Conservation (phyloP, 35 echinoderm and acorn worm species). For the Hemicentrotus pulcherrimus region DNA sequence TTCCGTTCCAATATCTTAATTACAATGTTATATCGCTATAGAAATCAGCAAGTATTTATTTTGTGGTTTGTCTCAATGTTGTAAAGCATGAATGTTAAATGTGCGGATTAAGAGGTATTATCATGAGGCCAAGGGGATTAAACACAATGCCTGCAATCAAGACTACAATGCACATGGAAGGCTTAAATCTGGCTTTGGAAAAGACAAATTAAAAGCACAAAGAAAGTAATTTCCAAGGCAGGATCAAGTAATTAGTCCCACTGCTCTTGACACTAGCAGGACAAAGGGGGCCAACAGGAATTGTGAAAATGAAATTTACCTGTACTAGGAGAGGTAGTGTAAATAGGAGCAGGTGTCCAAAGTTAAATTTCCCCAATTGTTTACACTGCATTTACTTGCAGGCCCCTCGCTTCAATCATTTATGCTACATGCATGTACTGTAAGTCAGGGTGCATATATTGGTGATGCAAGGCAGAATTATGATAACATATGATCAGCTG, state of each 20-base stretch:
- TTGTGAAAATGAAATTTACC: conserved; percentile 46
- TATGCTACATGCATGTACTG: not conserved
- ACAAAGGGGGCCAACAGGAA: conserved; percentile 41
- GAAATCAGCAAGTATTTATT: not conserved
- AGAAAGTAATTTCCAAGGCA: not conserved
- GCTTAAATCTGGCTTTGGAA: not conserved
- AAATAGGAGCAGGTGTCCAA: conserved; percentile 51
- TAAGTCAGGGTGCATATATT: not conserved
- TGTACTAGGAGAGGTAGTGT: conserved; percentile 21
- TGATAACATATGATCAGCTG: conserved; percentile 12
- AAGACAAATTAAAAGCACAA: conserved; percentile 31
- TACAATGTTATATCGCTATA: not conserved
- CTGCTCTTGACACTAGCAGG: conserved; percentile 23
- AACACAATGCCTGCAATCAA: not conserved
- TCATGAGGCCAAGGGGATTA: not conserved
- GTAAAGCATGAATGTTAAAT: not conserved
- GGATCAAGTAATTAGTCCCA: not conserved
- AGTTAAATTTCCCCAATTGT: conserved; percentile 36
- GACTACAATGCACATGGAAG: not conserved
- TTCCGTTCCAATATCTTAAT: not conserved
- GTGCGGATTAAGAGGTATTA: not conserved
- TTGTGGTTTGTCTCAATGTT: not conserved
- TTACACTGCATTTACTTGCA: conserved; percentile 43
- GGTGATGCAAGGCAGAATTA: not conserved
- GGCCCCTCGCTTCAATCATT: not conserved